Evolutionary conservation across 2,797 vertebrate genomes (phyloP).

Genomic region (Cossypha niveicapilla): DNA sequence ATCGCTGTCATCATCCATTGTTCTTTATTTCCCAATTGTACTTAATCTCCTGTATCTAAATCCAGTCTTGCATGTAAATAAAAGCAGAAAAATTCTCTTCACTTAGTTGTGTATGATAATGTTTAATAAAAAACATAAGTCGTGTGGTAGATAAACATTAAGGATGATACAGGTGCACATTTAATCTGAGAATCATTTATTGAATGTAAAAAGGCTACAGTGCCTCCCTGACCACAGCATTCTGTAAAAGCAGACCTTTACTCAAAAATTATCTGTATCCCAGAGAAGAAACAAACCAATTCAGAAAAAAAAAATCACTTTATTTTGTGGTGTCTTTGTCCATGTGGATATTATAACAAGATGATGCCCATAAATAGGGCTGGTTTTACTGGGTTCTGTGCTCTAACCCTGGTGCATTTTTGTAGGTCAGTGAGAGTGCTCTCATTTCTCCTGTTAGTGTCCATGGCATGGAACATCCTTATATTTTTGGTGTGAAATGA

Average conservation of each 20-base stretch:
- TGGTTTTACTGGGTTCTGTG: background rate
- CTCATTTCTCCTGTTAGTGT: background rate
- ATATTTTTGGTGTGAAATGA: background rate
- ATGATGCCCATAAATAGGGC: background rate
- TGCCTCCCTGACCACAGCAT: background rate
- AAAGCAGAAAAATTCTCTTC: background rate
- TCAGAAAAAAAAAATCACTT: accelerated
- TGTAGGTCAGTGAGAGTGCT: background rate
- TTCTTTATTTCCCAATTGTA: background rate
- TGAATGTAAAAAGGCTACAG: background rate
- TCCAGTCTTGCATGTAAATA: background rate
- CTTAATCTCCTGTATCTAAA: constrained; percentile 7
- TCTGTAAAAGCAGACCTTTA: background rate
- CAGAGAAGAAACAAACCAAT: background rate
- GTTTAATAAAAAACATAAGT: background rate
- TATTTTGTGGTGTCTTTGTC: background rate
- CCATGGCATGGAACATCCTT: background rate
- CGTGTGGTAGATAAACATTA: background rate
- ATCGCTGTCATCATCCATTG: background rate
- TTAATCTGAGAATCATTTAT: background rate
- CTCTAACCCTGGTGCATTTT: background rate
- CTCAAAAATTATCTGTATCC: background rate
- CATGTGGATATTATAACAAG: background rate
- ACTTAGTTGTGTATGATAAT: background rate
- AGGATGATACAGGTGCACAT: background rate